phyloP scores from a whole-genome alignment of 35 echinoderm and acorn worm genomes.

The Apostichopus californicus region DNA sequence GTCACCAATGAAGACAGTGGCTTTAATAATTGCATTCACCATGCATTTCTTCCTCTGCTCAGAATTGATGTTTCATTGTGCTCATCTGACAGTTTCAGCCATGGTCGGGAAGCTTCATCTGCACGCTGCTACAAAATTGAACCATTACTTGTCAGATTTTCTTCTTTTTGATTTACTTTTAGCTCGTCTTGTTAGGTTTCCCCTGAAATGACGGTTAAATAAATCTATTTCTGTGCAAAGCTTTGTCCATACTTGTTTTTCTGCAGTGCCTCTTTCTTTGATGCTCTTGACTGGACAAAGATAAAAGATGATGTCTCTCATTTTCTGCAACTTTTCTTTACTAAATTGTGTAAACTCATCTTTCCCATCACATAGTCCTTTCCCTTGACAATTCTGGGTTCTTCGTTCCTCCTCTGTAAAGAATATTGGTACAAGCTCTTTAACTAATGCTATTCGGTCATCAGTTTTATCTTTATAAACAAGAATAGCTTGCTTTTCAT shows the following conservation, averaged over 20 bases:
- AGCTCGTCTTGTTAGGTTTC: neutral
- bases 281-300: slow-evolving; percentile 8
- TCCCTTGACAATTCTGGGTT: neutral
- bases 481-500: neutral
- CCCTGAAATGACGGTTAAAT: neutral
- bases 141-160: neutral
- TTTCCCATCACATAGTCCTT: neutral
- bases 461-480: neutral
- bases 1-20: too few species aligned
- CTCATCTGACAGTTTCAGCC: too few species aligned
- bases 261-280: neutral
- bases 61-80: too few species aligned
- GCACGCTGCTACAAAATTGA: too few species aligned
- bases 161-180: neutral
- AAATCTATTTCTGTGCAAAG: slow-evolving; percentile 10
- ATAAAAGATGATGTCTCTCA: slow-evolving; percentile 7
- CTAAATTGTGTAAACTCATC: neutral
- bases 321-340: neutral
- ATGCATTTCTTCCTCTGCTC: too few species aligned
- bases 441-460: neutral
- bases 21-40: too few species aligned
- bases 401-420: neutral
- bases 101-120: too few species aligned
- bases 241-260: slow-evolving; percentile 5
- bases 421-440: neutral